phyloP scores from a whole-genome alignment of 2,797 vertebrate species.

The Eurystomus glaucurus region DNA sequence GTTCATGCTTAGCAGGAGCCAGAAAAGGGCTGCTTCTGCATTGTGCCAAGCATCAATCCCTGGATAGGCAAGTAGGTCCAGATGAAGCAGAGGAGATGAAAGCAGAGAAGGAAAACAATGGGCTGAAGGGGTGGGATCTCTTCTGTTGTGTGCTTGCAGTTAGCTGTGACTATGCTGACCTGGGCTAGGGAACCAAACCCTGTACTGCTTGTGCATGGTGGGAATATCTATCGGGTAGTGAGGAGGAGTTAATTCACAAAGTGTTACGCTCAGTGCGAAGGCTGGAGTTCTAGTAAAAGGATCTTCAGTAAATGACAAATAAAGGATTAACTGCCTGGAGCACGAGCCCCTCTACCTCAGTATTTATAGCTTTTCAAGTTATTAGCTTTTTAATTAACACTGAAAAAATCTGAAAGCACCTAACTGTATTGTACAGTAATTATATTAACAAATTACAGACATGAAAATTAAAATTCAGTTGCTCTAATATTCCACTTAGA shows the following conservation, averaged over 20 bases:
- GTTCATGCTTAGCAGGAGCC: background rate
- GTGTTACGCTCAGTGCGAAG: background rate
- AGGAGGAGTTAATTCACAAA: background rate
- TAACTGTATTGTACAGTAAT: constrained; percentile 75
- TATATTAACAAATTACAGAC: constrained; percentile 79
- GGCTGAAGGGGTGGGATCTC: background rate
- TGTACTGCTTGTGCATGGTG: background rate
- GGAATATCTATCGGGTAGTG: background rate
- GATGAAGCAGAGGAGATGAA: background rate
- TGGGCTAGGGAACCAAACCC: background rate
- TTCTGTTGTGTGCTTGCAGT: background rate
- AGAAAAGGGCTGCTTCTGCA: background rate
- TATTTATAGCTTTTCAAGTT: constrained; percentile 79
- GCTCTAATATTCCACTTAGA: constrained; percentile 75
- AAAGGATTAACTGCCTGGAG: constrained; percentile 62
- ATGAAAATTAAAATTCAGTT: constrained; percentile 78
- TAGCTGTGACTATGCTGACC: background rate
- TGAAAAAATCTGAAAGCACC: constrained; percentile 75
- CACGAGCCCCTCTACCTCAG: constrained; percentile 36
- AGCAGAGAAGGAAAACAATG: background rate
- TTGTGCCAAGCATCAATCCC: background rate
- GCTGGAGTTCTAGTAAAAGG: background rate
- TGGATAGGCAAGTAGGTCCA: background rate
- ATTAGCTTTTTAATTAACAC: constrained; percentile 84
- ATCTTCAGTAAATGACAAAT: constrained; percentile 66